Base-by-base conservation (phyloP, 2,888 invertebrate species). In the Tridacna gigas region DNA sequence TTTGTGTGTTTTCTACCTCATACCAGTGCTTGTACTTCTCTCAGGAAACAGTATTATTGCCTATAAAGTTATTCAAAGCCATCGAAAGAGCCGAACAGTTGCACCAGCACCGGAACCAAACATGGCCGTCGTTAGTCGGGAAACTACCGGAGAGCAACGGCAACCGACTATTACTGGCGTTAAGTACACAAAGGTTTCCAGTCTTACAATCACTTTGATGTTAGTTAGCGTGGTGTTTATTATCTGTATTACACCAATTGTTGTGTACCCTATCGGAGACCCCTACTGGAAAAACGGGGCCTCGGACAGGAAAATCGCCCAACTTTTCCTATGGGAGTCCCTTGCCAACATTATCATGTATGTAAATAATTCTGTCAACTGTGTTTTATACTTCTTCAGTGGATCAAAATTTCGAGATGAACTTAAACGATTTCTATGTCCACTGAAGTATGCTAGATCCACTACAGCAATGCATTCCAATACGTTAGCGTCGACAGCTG, bases 251-350 rank as follows among this genome's bases (percentile, higher is more conserved):
- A 86, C 86, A 22, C 83, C 84, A 7, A 82, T 86, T 20, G 86
- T 86, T 4, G 84, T 86, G 7, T 86, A 82, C 60, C 86, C 86
- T 0, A 84, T 84, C n/a, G 86, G 86, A 9, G 80, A 84, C 37
- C 86, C 86, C 11, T 84, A 80, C 63, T 86, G 86, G 86, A 66
- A 69, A 61, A 47, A 75, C 0, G 79, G 77, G 1, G 86, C 86
- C 1, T 80, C 83, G 4, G 66, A 71, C n/a, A 48, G 75, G 22
- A 80, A 75, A 37, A 61, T 86, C 28, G 84, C 84, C 15, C 60
- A 78, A 26, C 63, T 86, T 56, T 86, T 86, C 75, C 71, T 79
- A 15, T 79, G 77, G 66, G 82, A 86, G 22, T 67, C 84, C 4
- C 22, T 82, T 5, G 74, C 86, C 18, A 86, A 84, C 56, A 65